A percentile compares a stretch with the other conserved stretches of the same genome.
These are phyloP conservation scores for Balearica regulorum DNA, from an alignment of 2,797 vertebrate species.

Conservation along the genomic window DNA sequence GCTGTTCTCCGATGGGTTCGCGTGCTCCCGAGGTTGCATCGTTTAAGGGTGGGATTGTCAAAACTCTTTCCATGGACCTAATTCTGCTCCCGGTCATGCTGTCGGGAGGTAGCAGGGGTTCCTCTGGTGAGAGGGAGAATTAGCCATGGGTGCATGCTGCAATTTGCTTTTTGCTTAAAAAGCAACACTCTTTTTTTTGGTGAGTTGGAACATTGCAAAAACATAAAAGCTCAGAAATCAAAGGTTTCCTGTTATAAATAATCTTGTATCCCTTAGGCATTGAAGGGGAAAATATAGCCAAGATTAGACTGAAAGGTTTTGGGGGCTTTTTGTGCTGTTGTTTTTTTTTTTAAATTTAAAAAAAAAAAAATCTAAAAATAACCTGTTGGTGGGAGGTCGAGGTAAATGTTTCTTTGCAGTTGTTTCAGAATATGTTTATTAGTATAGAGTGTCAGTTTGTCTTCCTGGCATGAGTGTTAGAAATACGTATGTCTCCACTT, in stretches of 20 bases:
- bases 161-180: neutral
- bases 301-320: constrained; percentile 59
- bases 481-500: neutral
- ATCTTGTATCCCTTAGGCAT: constrained; percentile 65
- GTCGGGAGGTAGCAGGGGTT: neutral
- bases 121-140: neutral
- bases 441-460: neutral
- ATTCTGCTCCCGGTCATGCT: neutral
- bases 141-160: neutral
- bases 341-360: neutral
- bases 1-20: neutral
- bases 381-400: neutral
- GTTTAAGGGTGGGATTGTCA: neutral
- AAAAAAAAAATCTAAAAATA: constrained; percentile 45
- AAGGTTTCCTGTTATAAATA: constrained; percentile 79
- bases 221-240: constrained; percentile 66
- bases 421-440: neutral
- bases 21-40: accelerated
- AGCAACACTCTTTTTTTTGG: neutral
- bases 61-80: neutral
- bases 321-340: neutral
- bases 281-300: constrained; percentile 53
- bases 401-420: neutral
- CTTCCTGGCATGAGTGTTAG: neutral
- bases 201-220: constrained; percentile 15